Conservation (phyloP, 2,888 invertebrate species). For the Monoplex corrugatus region DNA sequence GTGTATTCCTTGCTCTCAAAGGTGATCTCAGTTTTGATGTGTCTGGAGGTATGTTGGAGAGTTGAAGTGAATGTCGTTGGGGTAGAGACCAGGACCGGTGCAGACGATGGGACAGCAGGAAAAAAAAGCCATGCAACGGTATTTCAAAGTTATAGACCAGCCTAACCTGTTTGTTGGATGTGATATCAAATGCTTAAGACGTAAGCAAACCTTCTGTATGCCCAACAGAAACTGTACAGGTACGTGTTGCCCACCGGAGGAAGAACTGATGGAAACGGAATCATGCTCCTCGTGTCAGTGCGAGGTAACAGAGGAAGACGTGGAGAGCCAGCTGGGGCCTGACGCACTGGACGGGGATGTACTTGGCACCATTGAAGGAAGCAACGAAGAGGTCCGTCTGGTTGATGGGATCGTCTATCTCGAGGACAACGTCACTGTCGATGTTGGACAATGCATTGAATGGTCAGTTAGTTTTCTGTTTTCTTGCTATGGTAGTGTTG, state of each 20-base stretch:
- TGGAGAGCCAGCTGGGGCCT: conserved; percentile 7
- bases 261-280: conserved; percentile 1
- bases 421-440: not conserved
- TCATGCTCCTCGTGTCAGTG: conserved; percentile 3
- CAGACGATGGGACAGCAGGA: no score
- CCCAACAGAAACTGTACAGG: not conserved
- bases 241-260: not conserved
- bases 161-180: no score
- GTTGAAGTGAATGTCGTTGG: no score
- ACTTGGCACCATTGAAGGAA: conserved; percentile 15
- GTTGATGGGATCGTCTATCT: not conserved
- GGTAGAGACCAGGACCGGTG: no score
- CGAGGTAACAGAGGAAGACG: conserved; percentile 2
- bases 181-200: no score
- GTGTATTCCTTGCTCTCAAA: no score
- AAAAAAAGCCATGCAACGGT: no score
- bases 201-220: no score
- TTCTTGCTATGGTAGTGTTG: not conserved
- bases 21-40: no score
- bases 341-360: not conserved
- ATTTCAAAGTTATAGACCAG: no score
- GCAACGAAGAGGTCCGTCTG: not conserved
- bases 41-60: no score
- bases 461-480: not conserved
- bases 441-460: not conserved